Conservation (phyloP, 2,797 vertebrate species). For the Ceryle rudis region DNA sequence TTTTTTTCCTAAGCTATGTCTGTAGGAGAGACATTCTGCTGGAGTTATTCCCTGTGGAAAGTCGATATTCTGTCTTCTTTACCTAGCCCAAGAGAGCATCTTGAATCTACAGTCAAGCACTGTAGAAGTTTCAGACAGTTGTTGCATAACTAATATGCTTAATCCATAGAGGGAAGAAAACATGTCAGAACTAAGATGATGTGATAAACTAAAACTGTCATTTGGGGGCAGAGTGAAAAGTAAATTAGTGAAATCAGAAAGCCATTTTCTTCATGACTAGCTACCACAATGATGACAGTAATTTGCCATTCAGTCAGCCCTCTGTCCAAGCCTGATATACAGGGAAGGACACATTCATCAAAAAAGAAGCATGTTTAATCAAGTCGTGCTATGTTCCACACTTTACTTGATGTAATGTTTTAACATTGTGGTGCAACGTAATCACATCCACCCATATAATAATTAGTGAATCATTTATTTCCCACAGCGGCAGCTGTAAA, state of each 20-base stretch:
- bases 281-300: constrained; percentile 1
- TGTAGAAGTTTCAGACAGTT: neutral
- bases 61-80: neutral
- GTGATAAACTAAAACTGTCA: constrained; percentile 30
- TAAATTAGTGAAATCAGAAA: constrained; percentile 65
- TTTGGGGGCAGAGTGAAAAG: constrained; percentile 28
- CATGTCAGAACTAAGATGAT: neutral
- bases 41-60: neutral
- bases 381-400: neutral
- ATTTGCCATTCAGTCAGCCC: constrained; percentile 14
- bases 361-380: constrained; percentile 1
- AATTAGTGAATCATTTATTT: constrained; percentile 31
- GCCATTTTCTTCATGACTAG: constrained; percentile 60
- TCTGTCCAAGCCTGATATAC: constrained; percentile 9
- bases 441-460: neutral
- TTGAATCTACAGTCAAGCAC: neutral
- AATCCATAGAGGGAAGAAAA: neutral
- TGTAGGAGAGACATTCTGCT: neutral
- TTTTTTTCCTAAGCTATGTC: neutral
- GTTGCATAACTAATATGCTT: constrained; percentile 1
- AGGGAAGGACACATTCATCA: constrained; percentile 37
- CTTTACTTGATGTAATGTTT: neutral
- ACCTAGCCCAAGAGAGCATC: neutral
- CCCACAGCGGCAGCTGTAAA: neutral
- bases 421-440: neutral